Conservation (phyloP, 1,140 invertebrate genomes). For the Neotoxoptera formosana region DNA sequence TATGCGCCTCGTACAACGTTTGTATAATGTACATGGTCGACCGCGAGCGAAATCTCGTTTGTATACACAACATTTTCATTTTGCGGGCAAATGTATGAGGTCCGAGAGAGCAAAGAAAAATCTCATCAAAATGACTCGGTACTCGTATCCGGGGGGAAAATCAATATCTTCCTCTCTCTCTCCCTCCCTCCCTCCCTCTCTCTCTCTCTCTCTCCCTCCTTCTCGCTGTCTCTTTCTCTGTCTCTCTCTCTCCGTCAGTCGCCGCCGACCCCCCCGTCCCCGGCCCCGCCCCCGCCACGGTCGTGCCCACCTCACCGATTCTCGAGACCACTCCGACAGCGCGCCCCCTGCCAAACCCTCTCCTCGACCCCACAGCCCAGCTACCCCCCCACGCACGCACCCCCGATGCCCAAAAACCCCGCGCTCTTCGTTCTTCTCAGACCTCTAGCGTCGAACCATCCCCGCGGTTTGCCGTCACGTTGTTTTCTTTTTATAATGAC, state of each 20-base stretch:
- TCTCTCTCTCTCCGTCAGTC: background rate
- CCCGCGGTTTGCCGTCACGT: background rate
- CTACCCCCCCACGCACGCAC: background rate
- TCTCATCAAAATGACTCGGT: conserved; percentile 57
- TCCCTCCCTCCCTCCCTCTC: conserved; percentile 23
- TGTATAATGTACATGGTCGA: no score
- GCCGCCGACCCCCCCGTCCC: background rate
- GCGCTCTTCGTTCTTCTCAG: background rate
- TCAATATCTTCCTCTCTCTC: conserved; percentile 61
- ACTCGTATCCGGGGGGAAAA: conserved; percentile 63
- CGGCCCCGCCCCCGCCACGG: no score
- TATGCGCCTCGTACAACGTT: no score
- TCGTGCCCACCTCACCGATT: background rate
- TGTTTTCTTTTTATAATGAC: conserved; percentile 11
- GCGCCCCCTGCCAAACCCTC: background rate
- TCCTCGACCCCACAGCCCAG: background rate
- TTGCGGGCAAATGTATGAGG: background rate
- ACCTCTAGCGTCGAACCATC: background rate
- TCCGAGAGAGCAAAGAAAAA: conserved; percentile 26
- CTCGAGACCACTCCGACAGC: background rate
- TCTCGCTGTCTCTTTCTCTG: no score
- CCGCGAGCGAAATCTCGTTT: background rate
- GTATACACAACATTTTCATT: background rate
- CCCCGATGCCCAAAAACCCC: background rate
- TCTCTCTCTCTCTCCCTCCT: background rate